Percentiles rank a stretch among this genome's conserved stretches.
Conservation (phyloP, 2,113 vertebrate species). For the Eidolon helvum region DNA sequence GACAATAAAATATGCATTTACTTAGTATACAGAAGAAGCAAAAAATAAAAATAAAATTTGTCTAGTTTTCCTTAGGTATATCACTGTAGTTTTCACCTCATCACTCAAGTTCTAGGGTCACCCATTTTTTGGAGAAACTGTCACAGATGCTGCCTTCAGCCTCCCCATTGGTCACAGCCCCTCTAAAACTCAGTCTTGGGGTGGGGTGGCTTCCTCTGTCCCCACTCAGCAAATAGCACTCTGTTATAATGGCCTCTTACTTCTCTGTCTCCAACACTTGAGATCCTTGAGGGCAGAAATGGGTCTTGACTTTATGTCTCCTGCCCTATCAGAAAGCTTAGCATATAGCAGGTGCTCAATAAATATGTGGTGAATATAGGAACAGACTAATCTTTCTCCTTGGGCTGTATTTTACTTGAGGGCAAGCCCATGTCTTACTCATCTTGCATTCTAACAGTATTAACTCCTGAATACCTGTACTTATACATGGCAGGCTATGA, state of each 20-base stretch:
- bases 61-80: not conserved
- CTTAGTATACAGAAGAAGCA: not conserved
- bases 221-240: not conserved
- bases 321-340: not conserved
- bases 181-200: not conserved
- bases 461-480: not conserved
- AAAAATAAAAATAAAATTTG: not conserved
- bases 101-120: not conserved
- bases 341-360: not conserved
- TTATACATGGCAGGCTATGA: not conserved
- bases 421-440: not conserved
- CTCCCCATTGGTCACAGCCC: not conserved
- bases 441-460: not conserved
- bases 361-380: not conserved
- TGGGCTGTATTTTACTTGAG: not conserved
- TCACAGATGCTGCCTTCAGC: not conserved
- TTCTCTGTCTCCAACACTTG: not conserved
- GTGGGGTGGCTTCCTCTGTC: no score
- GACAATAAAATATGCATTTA: not conserved
- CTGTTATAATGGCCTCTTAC: not conserved
- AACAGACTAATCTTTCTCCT: not conserved
- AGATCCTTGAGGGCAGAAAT: not conserved
- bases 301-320: not conserved
- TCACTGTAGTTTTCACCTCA: not conserved
- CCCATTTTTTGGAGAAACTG: not conserved